Base-by-base conservation (phyloP, 2,888 invertebrate species). In the Lepidonotus clava region DNA sequence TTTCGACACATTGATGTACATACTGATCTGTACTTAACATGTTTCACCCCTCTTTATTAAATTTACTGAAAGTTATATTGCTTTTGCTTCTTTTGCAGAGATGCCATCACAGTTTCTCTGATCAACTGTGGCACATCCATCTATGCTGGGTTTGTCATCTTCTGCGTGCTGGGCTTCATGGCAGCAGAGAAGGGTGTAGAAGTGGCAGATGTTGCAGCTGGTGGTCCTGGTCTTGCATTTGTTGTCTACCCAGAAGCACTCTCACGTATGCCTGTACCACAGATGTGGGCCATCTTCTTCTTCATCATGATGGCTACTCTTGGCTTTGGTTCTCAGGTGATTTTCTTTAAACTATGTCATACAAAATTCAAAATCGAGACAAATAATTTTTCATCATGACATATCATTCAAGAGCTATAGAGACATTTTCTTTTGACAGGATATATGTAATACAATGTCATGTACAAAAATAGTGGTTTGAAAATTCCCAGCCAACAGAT, bases 101-200 rank as follows among this genome's bases (percentile, higher is more conserved):
- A 94, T 90, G 92, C 94, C 0, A 86, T 94, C 4, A 92, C 94
- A 36, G 93, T 94, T 11, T 91, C 93, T 24, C 83, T 93, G 36
- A 92, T 94, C 66, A 94, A 94, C 91, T 93, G 94, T 87, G 91
- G 90, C 11, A 94, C 94, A n/a, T 93, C 93, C 85, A 90, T 94
- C 53, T 94, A 93, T 88, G 94, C 94, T 41, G 94, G 94, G 0
- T 92, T 94, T 84, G 94, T 94, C 83, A 94, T 94, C 40, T 94
- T 94, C 90, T 92, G 93, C 36, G 92, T 94, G 36, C 91, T 94
- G 83, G 97, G 97, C 0, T 97, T 97, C 85, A 95, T 95, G 93
- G 94, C 95, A 0, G 88, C 92, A 76, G 93, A 94, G 87, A 93
- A 95, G 87, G 93, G 93, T 21, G 92, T 94, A 6, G 80, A 80